Evolutionary conservation across 2,888 invertebrate species (phyloP), one percentile per base, ranked within the genome.

Genomic region (Callyntrura sp.): DNA sequence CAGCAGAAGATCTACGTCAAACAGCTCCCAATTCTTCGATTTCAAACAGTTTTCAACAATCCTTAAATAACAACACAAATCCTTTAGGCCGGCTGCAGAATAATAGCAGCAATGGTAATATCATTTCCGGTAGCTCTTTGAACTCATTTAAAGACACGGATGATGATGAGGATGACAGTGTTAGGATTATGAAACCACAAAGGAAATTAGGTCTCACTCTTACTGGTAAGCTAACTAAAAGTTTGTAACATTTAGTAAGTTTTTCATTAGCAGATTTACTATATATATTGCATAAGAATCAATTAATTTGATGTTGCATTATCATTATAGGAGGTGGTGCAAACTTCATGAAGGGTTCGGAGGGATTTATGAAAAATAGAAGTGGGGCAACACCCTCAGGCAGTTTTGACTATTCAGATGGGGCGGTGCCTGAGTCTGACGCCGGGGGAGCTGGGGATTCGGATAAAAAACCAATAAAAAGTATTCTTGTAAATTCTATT

Each of bases 401-500:
- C 2, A 81, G 14, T 62, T 6, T 81, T 43, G 81, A 81, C n/a
- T 14, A 20, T 25, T 48, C 84, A 28, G 57, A 62, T 28, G 55
- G 35, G 48, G 23, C 65, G 48, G 23, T 55, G 5, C 28, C 51
- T 11, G 68, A 85, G 3, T 23, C 55, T 17, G 88, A 88, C 1
- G n/a, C 6, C 55, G 65, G 68, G n/a, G 90, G 83, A 17, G 85
- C 65, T 20, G 82, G 79, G 23, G 85, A 82, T 55, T 23, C 73
- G 23, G 85, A 90, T 57, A 90, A 91, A 60, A 92, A 89, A 82
- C 91, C 92, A 5, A 82, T 91, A 82, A 92, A 92, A 91, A 91
- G 92, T 91, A 92, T 91, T 90, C 91, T 92, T 84, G 90, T 90
- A 45, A 92, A 92, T 86, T 90, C 92, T 88, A 89, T 84, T 86